Percentiles rank a stretch among this genome's conserved stretches.
phyloP scores from a whole-genome alignment of 2,797 vertebrate genomes.

The Pelobates cultripes region DNA sequence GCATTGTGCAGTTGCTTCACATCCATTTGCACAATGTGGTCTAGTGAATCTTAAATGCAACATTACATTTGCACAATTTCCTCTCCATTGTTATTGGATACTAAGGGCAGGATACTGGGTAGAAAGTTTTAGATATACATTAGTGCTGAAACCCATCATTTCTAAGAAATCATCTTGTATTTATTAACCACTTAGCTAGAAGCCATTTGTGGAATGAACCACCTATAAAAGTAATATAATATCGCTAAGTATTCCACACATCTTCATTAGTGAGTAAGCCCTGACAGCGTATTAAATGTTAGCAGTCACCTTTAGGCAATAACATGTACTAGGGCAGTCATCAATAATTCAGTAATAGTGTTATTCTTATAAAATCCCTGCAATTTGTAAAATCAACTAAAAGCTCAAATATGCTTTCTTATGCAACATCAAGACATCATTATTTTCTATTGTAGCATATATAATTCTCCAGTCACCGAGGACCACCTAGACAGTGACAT shows the following conservation, averaged over 20 bases:
- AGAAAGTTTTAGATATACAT: conserved; percentile 1
- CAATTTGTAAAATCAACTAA: not conserved
- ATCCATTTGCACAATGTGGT: not conserved
- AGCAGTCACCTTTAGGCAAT: conserved; percentile 23
- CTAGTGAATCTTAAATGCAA: not conserved
- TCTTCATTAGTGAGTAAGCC: conserved; percentile 37
- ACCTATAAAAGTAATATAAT: conserved; percentile 31
- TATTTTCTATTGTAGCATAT: too few species aligned
- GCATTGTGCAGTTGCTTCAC: not conserved
- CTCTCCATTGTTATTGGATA: conserved; percentile 9
- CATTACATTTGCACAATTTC: not conserved
- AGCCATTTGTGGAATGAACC: conserved; percentile 31
- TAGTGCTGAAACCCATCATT: conserved; percentile 23
- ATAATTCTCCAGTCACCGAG: too few species aligned
- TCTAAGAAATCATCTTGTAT: conserved; percentile 22
- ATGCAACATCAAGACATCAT: too few species aligned
- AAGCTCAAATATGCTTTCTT: not conserved
- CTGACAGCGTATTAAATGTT: conserved; percentile 34
- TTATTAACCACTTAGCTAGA: conserved; percentile 35
- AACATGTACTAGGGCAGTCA: conserved; percentile 18
- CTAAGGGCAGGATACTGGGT: conserved; percentile 1
- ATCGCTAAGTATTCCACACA: conserved; percentile 37
- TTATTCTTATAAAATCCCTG: not conserved
- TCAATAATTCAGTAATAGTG: conserved; percentile 21
- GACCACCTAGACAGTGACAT: too few species aligned